Evolutionary conservation across 2,797 vertebrate genomes (phyloP).

Genomic region (Tragopan temminckii): DNA sequence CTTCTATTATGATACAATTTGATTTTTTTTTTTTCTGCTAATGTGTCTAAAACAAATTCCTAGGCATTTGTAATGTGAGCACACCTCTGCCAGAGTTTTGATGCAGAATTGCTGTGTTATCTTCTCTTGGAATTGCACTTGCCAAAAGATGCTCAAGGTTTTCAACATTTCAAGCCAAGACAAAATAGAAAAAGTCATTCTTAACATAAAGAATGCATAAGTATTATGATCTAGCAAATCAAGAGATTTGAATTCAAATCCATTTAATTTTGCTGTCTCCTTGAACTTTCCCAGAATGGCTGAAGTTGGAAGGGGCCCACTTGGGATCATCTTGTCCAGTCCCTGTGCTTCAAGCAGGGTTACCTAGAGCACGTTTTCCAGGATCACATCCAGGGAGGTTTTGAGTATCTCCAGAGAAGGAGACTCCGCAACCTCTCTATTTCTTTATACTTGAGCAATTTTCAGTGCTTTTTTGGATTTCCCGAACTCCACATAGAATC

Average conservation of each 20-base stretch:
- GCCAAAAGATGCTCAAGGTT: not conserved
- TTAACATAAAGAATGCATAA: not conserved
- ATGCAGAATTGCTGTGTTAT: not conserved
- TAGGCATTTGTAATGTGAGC: not conserved
- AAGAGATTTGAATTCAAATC: not conserved
- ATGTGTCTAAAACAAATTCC: not conserved
- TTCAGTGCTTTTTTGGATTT: not conserved
- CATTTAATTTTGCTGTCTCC: not conserved
- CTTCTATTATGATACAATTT: accelerated
- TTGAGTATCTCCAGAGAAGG: not conserved
- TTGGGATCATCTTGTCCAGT: not conserved
- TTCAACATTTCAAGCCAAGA: not conserved
- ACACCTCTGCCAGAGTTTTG: not conserved
- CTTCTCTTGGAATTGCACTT: not conserved
- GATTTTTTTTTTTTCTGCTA: not conserved
- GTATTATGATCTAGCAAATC: not conserved
- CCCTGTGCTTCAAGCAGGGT: not conserved
- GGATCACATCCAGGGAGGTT: not conserved
- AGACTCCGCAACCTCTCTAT: not conserved
- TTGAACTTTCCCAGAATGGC: not conserved
- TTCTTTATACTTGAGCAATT: not conserved
- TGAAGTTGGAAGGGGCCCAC: not conserved
- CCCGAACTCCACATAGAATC: too few species aligned
- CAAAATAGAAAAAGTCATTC: not conserved
- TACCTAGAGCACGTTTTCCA: not conserved